Base-by-base conservation (phyloP, 2,888 invertebrate species). In the Rotaria macrura region DNA sequence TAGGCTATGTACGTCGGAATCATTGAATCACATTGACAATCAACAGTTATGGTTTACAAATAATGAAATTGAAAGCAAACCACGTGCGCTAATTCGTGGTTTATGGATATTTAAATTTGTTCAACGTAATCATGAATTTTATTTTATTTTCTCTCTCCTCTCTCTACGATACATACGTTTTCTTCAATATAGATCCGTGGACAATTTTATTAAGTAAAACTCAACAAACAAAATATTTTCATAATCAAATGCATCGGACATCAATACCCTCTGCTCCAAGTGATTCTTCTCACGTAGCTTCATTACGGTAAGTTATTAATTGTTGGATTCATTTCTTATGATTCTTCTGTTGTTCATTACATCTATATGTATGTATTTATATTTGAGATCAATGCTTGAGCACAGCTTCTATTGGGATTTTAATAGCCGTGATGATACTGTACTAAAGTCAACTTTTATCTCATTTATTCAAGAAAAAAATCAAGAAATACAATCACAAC, bases 371-470 rank as follows among this genome's bases (percentile, higher is more conserved):
- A 29, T 65, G 20, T 65, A 29, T 65, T 65, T 34, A 12, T 9
- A 12, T n/a, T 79, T 38, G 43, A 79, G 79, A 79, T 79, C 79
- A n/a, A 79, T 43, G 25, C 79, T 79, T 25, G 79, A 79, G 43
- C 43, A 79, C 20, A 79, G 79, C n/a, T 79, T 79, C n/a, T 79
- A 79, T 79, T 79, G 79, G 79, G 79, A 79, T 43, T 79, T 79
- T 43, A 79, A 79, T 79, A n/a, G 5, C 43, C 79, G 79, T 43
- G n/a, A 43, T 79, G 79, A 79, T 43, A 5, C 79, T n/a, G n/a
- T 79, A n/a, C 10, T 9, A 79, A 79, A 79, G 43, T 79, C 79
- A 79, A 25, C 9, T 14, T 43, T 79, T 25, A 43, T 79, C 4
- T 40, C 79, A 43, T 79, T 79, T 79, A 79, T 79, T 79, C 79